Conservation (phyloP, 2,888 invertebrate species). For the Papilio demoleus region DNA sequence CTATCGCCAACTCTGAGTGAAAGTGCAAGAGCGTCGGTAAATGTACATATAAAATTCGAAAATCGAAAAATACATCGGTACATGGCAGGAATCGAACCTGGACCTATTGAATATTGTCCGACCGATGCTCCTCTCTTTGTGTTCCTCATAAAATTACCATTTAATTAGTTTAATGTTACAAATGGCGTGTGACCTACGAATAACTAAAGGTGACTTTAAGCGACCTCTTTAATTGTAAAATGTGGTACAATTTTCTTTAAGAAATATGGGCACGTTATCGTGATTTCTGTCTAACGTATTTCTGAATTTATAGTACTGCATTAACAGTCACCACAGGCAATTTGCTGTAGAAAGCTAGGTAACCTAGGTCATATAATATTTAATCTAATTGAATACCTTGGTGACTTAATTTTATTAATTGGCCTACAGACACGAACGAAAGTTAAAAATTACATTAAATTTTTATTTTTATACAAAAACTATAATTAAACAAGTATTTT, state of each 20-base stretch:
- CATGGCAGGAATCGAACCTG: no score
- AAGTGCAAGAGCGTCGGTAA: no score
- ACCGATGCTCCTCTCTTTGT: no score
- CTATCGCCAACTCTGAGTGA: no score
- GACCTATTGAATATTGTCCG: no score
- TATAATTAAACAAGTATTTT: no score
- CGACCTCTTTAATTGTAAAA: constrained; percentile 13
- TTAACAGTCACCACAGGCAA: constrained; percentile 3
- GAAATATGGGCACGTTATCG: constrained; percentile 5
- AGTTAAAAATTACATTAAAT: no score
- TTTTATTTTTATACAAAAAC: no score
- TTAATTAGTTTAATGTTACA: background rate
- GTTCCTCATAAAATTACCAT: no score
- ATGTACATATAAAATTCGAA: no score
- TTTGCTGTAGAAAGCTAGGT: background rate
- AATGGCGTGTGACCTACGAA: constrained; percentile 11
- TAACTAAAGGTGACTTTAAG: background rate
- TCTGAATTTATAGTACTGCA: constrained; percentile 19
- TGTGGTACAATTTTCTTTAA: background rate
- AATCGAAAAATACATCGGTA: no score
- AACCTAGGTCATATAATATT: background rate
- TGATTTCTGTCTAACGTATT: background rate
- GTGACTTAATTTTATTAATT: background rate
- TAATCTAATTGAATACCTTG: background rate
- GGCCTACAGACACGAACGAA: background rate